Conservation (phyloP, 1,140 invertebrate genomes). For the Rhizoglyphus robini region DNA sequence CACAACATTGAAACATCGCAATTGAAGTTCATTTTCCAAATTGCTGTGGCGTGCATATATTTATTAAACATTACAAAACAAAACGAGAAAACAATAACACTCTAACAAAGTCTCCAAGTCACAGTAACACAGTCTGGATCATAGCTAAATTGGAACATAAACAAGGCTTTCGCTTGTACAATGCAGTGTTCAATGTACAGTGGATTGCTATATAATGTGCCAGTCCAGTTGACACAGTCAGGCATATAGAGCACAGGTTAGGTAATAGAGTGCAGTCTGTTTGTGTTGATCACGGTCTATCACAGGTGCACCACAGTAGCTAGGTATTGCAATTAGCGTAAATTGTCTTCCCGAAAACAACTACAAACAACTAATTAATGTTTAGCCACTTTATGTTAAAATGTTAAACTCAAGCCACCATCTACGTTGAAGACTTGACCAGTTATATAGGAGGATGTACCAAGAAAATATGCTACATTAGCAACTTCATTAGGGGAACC, state of each 20-base stretch:
- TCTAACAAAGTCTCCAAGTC: neutral
- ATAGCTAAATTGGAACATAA: neutral
- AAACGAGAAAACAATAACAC: neutral
- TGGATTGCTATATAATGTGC: no score
- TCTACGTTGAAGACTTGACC: constrained; percentile 30
- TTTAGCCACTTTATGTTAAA: neutral
- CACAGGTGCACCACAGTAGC: neutral
- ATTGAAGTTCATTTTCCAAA: no score
- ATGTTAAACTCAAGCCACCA: constrained; percentile 17
- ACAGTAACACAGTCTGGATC: neutral
- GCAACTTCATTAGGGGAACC: constrained; percentile 16
- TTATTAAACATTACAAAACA: no score
- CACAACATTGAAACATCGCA: no score
- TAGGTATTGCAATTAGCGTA: neutral
- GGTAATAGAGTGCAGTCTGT: no score
- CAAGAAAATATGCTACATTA: constrained; percentile 2
- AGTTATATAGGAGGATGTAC: constrained; percentile 19
- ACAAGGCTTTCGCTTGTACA: neutral
- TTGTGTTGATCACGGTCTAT: neutral
- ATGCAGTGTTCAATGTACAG: neutral
- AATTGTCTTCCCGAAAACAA: neutral
- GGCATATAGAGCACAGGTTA: no score
- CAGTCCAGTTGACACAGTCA: no score
- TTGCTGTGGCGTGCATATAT: no score
- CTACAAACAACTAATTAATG: neutral